Evolutionary conservation across 1,140 invertebrate species (phyloP), one percentile per base, ranked within the genome.

Genomic region (Drosophila pandora): DNA sequence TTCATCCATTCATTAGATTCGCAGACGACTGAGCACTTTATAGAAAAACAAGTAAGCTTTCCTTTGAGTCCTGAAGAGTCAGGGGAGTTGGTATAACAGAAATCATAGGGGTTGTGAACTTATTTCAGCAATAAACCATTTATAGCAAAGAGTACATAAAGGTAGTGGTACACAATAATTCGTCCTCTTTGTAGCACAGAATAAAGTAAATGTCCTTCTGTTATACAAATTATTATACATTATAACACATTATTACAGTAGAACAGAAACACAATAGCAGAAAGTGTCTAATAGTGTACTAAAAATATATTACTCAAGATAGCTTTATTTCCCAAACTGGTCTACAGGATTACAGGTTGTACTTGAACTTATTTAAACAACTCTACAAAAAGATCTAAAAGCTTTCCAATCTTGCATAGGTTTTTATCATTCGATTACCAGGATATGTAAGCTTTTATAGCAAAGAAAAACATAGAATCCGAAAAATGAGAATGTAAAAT

Each of bases 1-100:
- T 22, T 28, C 47, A 28, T 65, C 50, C 59, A 45, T 64, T 67
- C 61, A 65, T 50, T 50, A 62, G 17, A 5, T n/a, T 61, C 2
- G 2, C 43, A 50, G 45, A 12, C 37, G 23, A 49, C 17, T 65
- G 34, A 65, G 45, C 32, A 50, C 21, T 23, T 47, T 47, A 23
- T 47, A 6, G 25, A 32, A n/a, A 21, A 21, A 41, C 41, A 41
- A 47, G 21, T 6, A 2, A 47, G 2, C 34, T 17, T 43, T 43
- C 39, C 39, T 17, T 17, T 17, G 39, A 43, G 17, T 21, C 21
- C 8, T 21, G 10, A 12, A 22, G 10, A 37, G 34, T 4, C 10
- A 21, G 21, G 43, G 43, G 23, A 21, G 7, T 12, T 47, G 2
- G 21, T 47, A 47, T 21, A 21, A 43, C 41, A 43, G 41, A 12